Evolutionary conservation across 1,140 invertebrate genomes (phyloP).

Genomic region (Drosophila tani): DNA sequence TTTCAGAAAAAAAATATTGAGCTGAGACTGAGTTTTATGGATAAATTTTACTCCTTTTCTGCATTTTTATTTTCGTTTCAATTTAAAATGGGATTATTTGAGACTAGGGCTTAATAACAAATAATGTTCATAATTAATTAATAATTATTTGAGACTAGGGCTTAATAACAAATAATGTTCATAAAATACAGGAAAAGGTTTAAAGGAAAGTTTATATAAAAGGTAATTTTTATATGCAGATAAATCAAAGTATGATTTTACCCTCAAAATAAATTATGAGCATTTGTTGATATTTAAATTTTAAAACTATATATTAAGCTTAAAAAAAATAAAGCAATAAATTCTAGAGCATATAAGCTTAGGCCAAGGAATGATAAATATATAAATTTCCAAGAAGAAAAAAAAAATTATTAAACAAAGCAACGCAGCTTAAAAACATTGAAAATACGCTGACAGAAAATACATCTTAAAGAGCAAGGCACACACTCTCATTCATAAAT

Average conservation of each 20-base stretch:
- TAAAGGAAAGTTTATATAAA: too few species aligned
- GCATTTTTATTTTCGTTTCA: background rate
- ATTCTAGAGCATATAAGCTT: background rate
- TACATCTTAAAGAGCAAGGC: constrained; percentile 6
- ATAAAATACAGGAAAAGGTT: background rate
- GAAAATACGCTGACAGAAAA: background rate
- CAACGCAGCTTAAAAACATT: background rate
- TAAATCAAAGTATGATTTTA: too few species aligned
- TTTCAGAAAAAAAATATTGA: background rate
- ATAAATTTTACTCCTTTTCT: background rate
- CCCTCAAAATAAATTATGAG: too few species aligned
- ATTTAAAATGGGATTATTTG: background rate
- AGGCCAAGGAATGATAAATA: background rate
- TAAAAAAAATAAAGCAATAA: too few species aligned
- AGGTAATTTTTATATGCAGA: too few species aligned
- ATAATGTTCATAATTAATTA: background rate
- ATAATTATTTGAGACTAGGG: too few species aligned
- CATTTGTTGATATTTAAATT: background rate
- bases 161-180: background rate
- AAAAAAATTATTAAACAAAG: background rate
- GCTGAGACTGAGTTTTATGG: too few species aligned
- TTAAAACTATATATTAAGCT: too few species aligned
- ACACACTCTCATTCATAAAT: constrained; percentile 5
- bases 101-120: too few species aligned
- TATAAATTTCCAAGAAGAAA: background rate